phyloP scores from a whole-genome alignment of 2,797 vertebrate species.

The Anguilla anguilla region DNA sequence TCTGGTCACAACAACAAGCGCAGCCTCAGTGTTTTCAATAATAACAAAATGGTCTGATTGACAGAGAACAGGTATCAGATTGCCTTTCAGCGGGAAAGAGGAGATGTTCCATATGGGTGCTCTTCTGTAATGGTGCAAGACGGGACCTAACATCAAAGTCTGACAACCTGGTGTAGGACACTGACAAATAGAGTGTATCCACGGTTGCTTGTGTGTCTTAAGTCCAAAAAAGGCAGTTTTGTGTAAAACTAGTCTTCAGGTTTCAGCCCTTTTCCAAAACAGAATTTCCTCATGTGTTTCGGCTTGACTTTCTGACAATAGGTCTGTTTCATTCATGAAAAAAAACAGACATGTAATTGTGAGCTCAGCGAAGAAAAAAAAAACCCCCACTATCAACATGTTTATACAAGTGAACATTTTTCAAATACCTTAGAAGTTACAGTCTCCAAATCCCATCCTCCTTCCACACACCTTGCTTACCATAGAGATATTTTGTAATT shows the following conservation, averaged over 20 bases:
- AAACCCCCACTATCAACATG: background rate
- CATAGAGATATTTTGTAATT: constrained; percentile 20
- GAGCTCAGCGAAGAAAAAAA: background rate
- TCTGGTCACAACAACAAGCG: constrained; percentile 14
- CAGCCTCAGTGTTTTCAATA: background rate
- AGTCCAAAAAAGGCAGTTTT: constrained; percentile 52
- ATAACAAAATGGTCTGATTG: constrained; percentile 48
- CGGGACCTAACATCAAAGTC: constrained; percentile 59
- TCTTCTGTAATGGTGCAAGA: constrained; percentile 52
- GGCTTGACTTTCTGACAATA: constrained; percentile 24
- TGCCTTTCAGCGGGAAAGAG: constrained; percentile 50
- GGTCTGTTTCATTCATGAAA: constrained; percentile 24
- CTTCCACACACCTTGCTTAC: constrained; percentile 7
- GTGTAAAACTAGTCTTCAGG: constrained; percentile 42
- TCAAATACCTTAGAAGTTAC: constrained; percentile 41
- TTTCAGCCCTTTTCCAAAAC: constrained; percentile 43
- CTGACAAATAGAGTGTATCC: constrained; percentile 43
- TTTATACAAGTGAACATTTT: constrained; percentile 38
- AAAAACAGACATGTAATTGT: constrained; percentile 8
- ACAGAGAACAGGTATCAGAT: constrained; percentile 57
- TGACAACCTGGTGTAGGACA: constrained; percentile 37
- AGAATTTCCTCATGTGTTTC: constrained; percentile 16
- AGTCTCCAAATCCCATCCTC: constrained; percentile 27
- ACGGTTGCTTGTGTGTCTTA: constrained; percentile 38
- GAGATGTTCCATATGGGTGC: constrained; percentile 58